Evolutionary conservation across 2,888 invertebrate genomes (phyloP).

Genomic region (Cataglyphis livida): DNA sequence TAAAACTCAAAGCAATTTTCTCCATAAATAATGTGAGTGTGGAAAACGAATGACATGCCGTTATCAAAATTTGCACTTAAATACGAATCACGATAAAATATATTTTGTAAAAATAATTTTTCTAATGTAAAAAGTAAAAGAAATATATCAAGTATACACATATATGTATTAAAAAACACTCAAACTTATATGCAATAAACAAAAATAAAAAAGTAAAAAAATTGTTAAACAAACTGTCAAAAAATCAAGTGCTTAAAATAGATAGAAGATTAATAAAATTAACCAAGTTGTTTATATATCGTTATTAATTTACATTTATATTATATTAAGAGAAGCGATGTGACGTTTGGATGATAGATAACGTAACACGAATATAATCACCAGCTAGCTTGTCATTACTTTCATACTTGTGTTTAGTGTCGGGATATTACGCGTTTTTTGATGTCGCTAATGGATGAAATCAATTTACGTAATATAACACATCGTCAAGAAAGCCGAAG

Average conservation of each 20-base stretch:
- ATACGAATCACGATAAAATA: constrained; percentile 1
- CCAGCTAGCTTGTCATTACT: background rate
- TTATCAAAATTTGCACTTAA: constrained; percentile 6
- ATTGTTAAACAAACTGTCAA: background rate
- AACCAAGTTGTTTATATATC: background rate
- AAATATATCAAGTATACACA: background rate
- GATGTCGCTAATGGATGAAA: background rate
- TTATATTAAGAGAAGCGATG: no score
- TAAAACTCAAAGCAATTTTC: background rate
- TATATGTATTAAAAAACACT: no score
- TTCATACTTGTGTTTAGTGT: background rate
- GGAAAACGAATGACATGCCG: background rate
- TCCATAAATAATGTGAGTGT: background rate
- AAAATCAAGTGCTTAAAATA: background rate
- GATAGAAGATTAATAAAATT: background rate
- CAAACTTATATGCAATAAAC: no score
- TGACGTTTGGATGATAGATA: background rate
- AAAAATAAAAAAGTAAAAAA: background rate
- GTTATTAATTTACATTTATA: no score
- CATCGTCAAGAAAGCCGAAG: background rate
- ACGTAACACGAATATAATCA: background rate
- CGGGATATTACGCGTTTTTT: background rate
- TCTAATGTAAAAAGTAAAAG: background rate
- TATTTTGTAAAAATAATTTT: background rate
- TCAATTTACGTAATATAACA: constrained; percentile 4